Conservation (phyloP, 2,888 invertebrate genomes). For the Auanema freiburgensis region DNA sequence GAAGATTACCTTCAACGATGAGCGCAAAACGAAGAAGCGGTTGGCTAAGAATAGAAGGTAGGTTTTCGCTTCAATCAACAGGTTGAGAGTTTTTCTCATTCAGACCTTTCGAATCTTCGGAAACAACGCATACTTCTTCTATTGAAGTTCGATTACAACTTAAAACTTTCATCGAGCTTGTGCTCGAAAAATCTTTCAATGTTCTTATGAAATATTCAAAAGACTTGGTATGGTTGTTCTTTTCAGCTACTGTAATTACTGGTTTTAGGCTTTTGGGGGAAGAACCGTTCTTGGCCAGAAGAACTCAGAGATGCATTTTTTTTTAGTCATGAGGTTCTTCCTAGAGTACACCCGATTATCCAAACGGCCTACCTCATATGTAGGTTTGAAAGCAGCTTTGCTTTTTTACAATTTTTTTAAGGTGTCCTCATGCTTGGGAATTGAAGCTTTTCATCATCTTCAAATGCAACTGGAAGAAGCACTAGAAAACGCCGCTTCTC, state of each 20-base stretch:
- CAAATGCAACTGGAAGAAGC: slow-evolving; percentile 78
- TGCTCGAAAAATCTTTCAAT: slow-evolving; percentile 89
- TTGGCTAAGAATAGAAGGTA: slow-evolving; percentile 26
- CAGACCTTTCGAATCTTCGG: slow-evolving; percentile 68
- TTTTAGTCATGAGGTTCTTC: slow-evolving; percentile 40
- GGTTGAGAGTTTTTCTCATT: neutral
- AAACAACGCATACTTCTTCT: slow-evolving; percentile 79
- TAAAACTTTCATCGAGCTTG: slow-evolving; percentile 90
- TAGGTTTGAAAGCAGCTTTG: slow-evolving; percentile 12
- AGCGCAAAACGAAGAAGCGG: slow-evolving; percentile 63
- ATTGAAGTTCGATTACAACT: slow-evolving; percentile 84
- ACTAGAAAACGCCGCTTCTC: slow-evolving; percentile 65
- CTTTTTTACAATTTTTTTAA: slow-evolving; percentile 2
- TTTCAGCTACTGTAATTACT: neutral
- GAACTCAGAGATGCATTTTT: slow-evolving; percentile 47
- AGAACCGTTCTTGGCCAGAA: slow-evolving; percentile 25
- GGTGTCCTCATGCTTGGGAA: slow-evolving; percentile 75
- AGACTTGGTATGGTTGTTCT: slow-evolving; percentile 77
- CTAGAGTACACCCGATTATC: slow-evolving; percentile 42
- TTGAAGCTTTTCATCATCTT: slow-evolving; percentile 88
- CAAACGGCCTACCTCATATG: slow-evolving; percentile 26
- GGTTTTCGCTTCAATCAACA: neutral
- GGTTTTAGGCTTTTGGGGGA: slow-evolving; percentile 24
- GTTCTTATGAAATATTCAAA: slow-evolving; percentile 85
- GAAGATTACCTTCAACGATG: slow-evolving; percentile 39